A percentile compares a stretch with the other conserved stretches of the same genome.
Evolutionary conservation across 2,113 vertebrate species (phyloP).

Genomic region (Nerophis lumbriciformis): DNA sequence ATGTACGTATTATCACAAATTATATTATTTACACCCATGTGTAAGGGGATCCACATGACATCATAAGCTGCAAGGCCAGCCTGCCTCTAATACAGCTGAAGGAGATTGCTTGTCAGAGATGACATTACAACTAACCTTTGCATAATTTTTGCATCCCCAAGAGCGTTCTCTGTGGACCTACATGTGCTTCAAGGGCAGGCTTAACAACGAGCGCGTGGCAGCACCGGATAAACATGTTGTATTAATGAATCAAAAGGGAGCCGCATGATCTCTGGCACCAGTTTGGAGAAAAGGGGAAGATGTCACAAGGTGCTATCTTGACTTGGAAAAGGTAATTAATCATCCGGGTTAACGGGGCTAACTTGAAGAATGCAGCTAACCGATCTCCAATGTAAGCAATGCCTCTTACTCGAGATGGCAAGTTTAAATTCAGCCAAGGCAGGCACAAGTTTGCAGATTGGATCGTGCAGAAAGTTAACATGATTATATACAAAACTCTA

Average conservation of each 20-base stretch:
- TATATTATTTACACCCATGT: neutral
- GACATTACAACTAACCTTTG: neutral
- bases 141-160: neutral
- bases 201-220: neutral
- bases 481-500: too few relatives aligned
- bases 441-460: constrained; percentile 8
- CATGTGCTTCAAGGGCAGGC: neutral
- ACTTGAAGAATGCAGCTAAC: neutral
- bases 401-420: constrained; percentile 18
- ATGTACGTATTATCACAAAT: too few relatives aligned
- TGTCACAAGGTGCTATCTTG: neutral
- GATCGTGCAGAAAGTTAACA: too few relatives aligned
- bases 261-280: neutral
- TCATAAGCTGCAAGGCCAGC: neutral
- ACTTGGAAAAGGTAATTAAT: neutral
- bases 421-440: constrained; percentile 43
- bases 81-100: neutral
- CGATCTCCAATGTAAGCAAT: neutral
- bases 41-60: neutral
- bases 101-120: neutral
- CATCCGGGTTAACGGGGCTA: neutral
- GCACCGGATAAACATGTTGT: neutral
- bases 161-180: neutral
- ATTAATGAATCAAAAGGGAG: neutral
- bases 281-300: neutral